phyloP scores from a whole-genome alignment of 2,888 invertebrate genomes.

The Eulithis testata region DNA sequence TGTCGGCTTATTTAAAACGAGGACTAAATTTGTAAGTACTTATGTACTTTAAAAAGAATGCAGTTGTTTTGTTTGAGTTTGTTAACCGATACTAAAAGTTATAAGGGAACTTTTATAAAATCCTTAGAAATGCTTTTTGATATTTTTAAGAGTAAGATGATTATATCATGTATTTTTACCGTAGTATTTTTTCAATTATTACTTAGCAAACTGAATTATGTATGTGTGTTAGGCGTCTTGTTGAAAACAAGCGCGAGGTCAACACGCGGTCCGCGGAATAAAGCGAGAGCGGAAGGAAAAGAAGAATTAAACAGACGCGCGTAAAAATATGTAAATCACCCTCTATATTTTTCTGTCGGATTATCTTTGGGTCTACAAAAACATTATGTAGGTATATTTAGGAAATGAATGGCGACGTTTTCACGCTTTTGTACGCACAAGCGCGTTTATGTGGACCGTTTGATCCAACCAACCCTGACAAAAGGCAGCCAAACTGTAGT shows the following conservation, averaged over 20 bases:
- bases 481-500: too few relatives aligned
- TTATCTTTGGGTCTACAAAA: conserved; percentile 33
- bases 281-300: conserved; percentile 39
- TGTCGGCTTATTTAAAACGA: conserved; percentile 48
- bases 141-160: not conserved
- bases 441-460: not conserved
- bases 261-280: conserved; percentile 32
- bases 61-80: not conserved
- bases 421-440: conserved; percentile 1
- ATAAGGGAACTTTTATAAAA: not conserved
- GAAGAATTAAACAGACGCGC: conserved; percentile 34
- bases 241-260: conserved; percentile 48
- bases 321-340: conserved; percentile 43
- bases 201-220: conserved; percentile 40
- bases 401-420: conserved; percentile 16
- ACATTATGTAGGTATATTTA: conserved; percentile 25
- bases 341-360: conserved; percentile 26
- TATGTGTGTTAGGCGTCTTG: conserved; percentile 38
- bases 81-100: not conserved
- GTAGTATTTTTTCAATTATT: conserved; percentile 24
- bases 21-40: conserved; percentile 38
- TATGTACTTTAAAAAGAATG: not conserved
- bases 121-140: not conserved
- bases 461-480: too few relatives aligned
- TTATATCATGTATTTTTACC: conserved; percentile 22